Percentiles rank a stretch among this genome's conserved stretches.
phyloP scores from a whole-genome alignment of 2,113 vertebrate species.

The Tachycineta bicolor region DNA sequence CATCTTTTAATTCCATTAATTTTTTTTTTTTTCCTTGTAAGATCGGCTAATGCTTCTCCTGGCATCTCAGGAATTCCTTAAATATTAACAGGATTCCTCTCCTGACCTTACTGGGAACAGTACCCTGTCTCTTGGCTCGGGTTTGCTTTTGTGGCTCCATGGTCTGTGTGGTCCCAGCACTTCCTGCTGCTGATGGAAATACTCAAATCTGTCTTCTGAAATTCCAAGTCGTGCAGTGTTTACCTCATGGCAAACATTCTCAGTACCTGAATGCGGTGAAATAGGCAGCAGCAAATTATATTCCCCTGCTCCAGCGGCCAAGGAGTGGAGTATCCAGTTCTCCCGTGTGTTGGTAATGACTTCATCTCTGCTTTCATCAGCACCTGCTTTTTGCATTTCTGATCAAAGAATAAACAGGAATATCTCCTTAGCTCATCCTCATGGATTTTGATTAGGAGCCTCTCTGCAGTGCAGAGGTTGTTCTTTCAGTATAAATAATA shows the following conservation, averaged over 20 bases:
- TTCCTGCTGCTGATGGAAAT: not conserved
- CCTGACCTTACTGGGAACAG: not conserved
- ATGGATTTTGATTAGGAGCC: not conserved
- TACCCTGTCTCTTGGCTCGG: fast-evolving
- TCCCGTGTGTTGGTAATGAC: not conserved
- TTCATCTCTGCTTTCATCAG: not conserved
- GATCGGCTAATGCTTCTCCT: not conserved
- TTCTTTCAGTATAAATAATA: not conserved
- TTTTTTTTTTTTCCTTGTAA: not conserved
- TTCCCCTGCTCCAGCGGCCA: not conserved
- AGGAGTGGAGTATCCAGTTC: fast-evolving
- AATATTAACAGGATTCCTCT: not conserved
- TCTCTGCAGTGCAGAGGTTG: not conserved
- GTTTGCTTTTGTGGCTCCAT: not conserved
- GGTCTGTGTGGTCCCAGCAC: not conserved
- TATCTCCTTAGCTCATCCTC: not conserved
- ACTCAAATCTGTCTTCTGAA: not conserved
- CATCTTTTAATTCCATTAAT: not conserved
- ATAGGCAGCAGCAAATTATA: fast-evolving
- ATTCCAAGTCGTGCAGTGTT: not conserved
- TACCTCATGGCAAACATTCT: not conserved
- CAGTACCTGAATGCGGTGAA: not conserved
- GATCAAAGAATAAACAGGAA: not conserved
- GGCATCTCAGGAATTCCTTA: not conserved
- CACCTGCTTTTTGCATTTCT: not conserved